Conservation (phyloP, 2,888 invertebrate species). For the Pammene aurita region DNA sequence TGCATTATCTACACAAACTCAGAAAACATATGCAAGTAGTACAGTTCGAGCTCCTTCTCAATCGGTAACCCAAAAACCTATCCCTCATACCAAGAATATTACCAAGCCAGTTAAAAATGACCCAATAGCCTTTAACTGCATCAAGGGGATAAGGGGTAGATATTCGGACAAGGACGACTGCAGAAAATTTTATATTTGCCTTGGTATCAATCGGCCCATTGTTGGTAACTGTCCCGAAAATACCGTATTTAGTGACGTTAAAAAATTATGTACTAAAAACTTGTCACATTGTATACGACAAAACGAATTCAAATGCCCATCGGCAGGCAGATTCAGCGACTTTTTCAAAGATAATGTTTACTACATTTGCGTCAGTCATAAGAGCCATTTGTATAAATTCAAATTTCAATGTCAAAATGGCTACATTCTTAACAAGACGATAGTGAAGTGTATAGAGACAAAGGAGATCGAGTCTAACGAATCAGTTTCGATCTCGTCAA, state of each 20-base stretch:
- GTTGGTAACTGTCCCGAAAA: slow-evolving; percentile 66
- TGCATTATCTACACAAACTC: neutral
- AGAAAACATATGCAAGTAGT: neutral
- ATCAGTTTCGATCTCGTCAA: slow-evolving; percentile 20
- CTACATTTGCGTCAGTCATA: slow-evolving; percentile 67
- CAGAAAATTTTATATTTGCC: slow-evolving; percentile 79
- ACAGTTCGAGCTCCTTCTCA: slow-evolving; percentile 5
- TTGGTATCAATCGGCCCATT: slow-evolving; percentile 59
- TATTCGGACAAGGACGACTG: slow-evolving; percentile 77
- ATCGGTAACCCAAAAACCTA: slow-evolving; percentile 3
- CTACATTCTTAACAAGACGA: slow-evolving; percentile 63
- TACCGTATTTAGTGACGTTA: slow-evolving; percentile 74
- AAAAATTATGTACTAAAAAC: slow-evolving; percentile 75
- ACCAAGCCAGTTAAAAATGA: slow-evolving; percentile 6
- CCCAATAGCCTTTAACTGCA: slow-evolving; percentile 52
- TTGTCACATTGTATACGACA: slow-evolving; percentile 75
- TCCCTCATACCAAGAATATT: slow-evolving; percentile 5
- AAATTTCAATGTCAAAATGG: slow-evolving; percentile 69
- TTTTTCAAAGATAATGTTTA: slow-evolving; percentile 67
- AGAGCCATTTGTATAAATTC: slow-evolving; percentile 59
- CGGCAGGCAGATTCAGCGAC: slow-evolving; percentile 70
- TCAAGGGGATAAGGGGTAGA: slow-evolving; percentile 63
- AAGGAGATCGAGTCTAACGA: slow-evolving; percentile 40
- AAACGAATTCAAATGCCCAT: slow-evolving; percentile 75
- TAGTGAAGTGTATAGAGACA: slow-evolving; percentile 58